Evolutionary conservation across 2,888 invertebrate genomes (phyloP), one percentile per base, ranked within the genome.

Genomic region (Stenichneumon culpator): DNA sequence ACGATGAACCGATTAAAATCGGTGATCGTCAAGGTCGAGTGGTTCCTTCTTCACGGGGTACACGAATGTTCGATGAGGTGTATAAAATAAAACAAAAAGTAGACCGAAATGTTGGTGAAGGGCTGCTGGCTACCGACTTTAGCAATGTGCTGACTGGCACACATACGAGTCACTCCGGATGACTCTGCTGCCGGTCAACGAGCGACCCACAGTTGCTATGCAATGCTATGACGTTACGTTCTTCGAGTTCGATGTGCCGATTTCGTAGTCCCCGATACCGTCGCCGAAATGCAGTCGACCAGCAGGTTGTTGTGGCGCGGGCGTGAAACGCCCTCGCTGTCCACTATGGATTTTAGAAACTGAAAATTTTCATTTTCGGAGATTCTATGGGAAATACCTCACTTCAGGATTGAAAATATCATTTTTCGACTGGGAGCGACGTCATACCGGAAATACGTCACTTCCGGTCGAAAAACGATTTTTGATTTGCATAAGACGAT

Each of bases 201-300:
- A 91, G 88, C 88, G 67, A 79, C 82, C 9, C 50, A 91, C 91
- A 91, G 90, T 92, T 93, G 93, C 93, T 91, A 91, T 91, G 92
- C 93, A 92, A 92, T 93, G 93, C 89, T 92, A 93, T 93, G 93
- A 93, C 93, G 92, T 68, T 92, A 90, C 89, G 87, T 89, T 90
- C 89, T 89, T 90, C 88, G 90, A 87, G 90, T 92, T 90, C 90
- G 89, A 91, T 90, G 92, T 91, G 93, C 93, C 92, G 44, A 91
- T 92, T 93, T 93, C 67, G 68, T 11, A 22, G 22, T 14, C 22
- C 14, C 57, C 4, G 60, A 73, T 72, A 83, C 63, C 60, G 65
- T 52, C 39, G 72, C 36, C 44, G 14, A 44, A 44, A 44, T 14
- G 3, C 2, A 11, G 44, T 3, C 44, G 14, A 44, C 14, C 14